Evolutionary conservation across 2,888 invertebrate genomes (phyloP), one percentile per base, ranked within the genome.

Genomic region (Stenolophus ochropezus): DNA sequence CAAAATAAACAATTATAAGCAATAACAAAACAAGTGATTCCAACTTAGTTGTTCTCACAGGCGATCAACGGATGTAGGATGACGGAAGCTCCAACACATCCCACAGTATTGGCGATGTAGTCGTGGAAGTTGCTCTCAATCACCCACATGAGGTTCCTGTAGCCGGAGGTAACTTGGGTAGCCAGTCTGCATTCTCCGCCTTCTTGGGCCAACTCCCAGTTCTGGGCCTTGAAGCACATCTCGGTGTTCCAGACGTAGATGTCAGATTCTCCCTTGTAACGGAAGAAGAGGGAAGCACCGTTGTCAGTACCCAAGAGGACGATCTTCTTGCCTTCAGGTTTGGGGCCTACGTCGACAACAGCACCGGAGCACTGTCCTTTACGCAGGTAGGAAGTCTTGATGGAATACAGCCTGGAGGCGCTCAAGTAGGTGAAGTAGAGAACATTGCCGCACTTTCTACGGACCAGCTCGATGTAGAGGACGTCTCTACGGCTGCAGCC

Each of bases 101-200:
- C 92, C 47, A 91, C 91, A 33, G 90, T 91, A 83, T 92, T 91
- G 2, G 90, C 88, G 83, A 93, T 91, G 85, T 91, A 94, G 87
- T 94, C 93, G 76, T 91, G 92, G 90, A 93, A 93, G 87, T 94
- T 93, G 85, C 92, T 92, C 86, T 93, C 93, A 83, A 94, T 87
- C 8, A 91, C 91, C 92, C 93, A 92, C 91, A 93, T 92, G 65
- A 91, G 89, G 25, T 90, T 90, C 86, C 91, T 92, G 85, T 90
- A 91, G 4, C 92, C 93, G 0, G 92, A 91, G 25, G 92, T 89
- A 0, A 91, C 93, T 84, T 92, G 92, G 0, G 94, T 93, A 33
- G 93, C 90, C 61, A 93, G 87, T 42, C 92, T 90, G 84, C 92
- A 92, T 27, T 92, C 91, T 76, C 90, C 90, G n/a, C 92, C 92